Evolutionary conservation across 92 coral and sea anemone genomes (phyloP), one percentile per base, ranked within the genome.

Genomic region (Parazoanthus atlanticus): DNA sequence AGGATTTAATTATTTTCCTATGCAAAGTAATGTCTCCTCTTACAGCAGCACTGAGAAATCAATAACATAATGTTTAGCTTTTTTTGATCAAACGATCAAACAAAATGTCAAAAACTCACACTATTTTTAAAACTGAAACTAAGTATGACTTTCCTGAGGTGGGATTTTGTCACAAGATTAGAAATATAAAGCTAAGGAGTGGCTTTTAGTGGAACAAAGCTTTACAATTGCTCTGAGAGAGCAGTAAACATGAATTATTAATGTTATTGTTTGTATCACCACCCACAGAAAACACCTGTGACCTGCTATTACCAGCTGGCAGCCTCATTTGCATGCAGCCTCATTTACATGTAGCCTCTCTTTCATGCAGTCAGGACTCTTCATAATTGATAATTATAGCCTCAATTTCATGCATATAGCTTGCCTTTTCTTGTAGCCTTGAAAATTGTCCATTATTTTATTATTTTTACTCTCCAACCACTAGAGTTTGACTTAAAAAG

Each of bases 31-130:
- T 32, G n/a, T 82, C 30, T 64, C 33, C 36, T 41, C 77, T 83
- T 84, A 84, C 87, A 84, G 78, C 87, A 46, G 67, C 87, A 84
- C 26, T 31, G 64, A 84, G 78, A 84, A 84, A 84, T 70, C 36
- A 84, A 84, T 69, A 84, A 84, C 78, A 84, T 69, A 46, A 8
- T 23, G 36, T 25, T 26, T 26, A 72, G 2, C 15, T 29, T 49
- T 16, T 25, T 29, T 84, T 84, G 87, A 84, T 84, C 87, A 84
- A 69, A 70, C 29, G 87, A 43, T 84, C 74, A 84, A 29, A 40
- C n/a, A 84, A 40, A 83, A n/a, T 65, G 61, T 25, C 11, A 9
- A 71, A 28, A 70, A 36, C 5, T 84, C 26, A 21, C 26, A 56
- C 1, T 67, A 32, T 31, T 29, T 41, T 84, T 3, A 28, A 56